Percentiles rank a stretch among this genome's conserved stretches.
Conservation (phyloP, 2,113 vertebrate genomes). For the Atrichornis clamosus region DNA sequence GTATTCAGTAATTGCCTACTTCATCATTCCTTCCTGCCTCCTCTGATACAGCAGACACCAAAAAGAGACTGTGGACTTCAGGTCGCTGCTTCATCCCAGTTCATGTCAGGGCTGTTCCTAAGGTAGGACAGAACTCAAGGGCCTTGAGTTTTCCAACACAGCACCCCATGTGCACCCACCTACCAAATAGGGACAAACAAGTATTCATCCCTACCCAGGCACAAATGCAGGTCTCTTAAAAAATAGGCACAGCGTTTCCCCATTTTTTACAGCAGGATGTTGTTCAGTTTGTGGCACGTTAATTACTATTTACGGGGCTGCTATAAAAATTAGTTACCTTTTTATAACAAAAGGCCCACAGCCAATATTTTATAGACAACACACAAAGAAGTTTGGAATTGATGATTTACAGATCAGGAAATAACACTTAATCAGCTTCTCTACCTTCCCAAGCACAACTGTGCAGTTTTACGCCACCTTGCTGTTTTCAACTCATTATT, state of each 20-base stretch:
- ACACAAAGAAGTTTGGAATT: conserved; percentile 62
- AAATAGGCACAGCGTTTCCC: conserved; percentile 7
- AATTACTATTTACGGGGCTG: conserved; percentile 71
- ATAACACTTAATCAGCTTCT: conserved; percentile 72
- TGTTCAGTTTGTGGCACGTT: conserved; percentile 52
- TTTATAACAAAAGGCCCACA: conserved; percentile 70
- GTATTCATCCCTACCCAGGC: background rate
- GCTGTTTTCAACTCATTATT: conserved; percentile 54
- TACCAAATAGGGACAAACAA: background rate
- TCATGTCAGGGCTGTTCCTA: background rate
- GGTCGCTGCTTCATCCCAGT: background rate
- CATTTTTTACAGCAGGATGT: conserved; percentile 63
- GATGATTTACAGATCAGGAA: conserved; percentile 78
- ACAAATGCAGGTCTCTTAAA: background rate
- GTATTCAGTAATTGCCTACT: background rate
- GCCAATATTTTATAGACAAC: conserved; percentile 70
- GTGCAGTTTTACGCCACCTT: conserved; percentile 55
- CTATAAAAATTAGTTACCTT: conserved; percentile 69
- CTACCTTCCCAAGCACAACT: background rate
- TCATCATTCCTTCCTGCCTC: background rate
- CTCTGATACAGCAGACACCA: background rate
- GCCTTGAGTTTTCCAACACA: background rate
- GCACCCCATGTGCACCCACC: background rate
- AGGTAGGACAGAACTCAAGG: background rate
- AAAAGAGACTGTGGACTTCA: background rate